Base-by-base conservation (phyloP, 1,140 invertebrate species). In the Drosophila lacertosa region DNA sequence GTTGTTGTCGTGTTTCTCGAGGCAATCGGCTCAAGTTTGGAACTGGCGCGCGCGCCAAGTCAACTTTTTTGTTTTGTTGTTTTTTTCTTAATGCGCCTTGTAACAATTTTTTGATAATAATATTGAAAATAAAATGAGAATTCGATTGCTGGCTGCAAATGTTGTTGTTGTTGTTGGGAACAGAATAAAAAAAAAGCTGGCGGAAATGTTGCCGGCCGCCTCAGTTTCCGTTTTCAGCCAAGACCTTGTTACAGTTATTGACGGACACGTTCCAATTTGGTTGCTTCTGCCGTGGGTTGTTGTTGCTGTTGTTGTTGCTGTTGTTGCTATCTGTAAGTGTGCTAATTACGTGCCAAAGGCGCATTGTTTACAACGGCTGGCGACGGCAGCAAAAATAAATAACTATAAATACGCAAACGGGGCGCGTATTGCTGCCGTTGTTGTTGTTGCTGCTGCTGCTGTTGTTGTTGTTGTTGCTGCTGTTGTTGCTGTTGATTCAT, bases 331-430 rank as follows among this genome's bases (percentile, higher is more conserved):
- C 53, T 76, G 73, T 79, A 83, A 83, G 80, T 83, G 80, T 84
- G 81, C 81, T 84, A 84, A 84, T 84, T 84, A 84, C 81, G 81
- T 86, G 81, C 77, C 81, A 86, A 81, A 84, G 81, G 73, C 81
- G 77, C 73, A 84, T 86, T 84, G 81, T 84, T 86, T 86, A 86
- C 74, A 80, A 60, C 69, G 42, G 42, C 63, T 57, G 66, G 47
- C 55, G 47, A 44, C 45, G 53, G 60, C 63, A 79, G 47, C 47
- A 76, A 75, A 81, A 81, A 84, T 74, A 80, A 84, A 84, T 84
- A 84, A 83, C 80, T 76, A 83, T 76, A 84, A 84, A 84, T 83
- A 83, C 78, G 72, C 54, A 62, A 78, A 75, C 74, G 57, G 58
- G 24, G 51, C 32, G 51, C 57, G 48, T 57, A 48, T 65, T 64